Percentiles rank a stretch among this genome's conserved stretches.
Conservation (phyloP, 2,888 invertebrate species). For the Ectobius pallidus region DNA sequence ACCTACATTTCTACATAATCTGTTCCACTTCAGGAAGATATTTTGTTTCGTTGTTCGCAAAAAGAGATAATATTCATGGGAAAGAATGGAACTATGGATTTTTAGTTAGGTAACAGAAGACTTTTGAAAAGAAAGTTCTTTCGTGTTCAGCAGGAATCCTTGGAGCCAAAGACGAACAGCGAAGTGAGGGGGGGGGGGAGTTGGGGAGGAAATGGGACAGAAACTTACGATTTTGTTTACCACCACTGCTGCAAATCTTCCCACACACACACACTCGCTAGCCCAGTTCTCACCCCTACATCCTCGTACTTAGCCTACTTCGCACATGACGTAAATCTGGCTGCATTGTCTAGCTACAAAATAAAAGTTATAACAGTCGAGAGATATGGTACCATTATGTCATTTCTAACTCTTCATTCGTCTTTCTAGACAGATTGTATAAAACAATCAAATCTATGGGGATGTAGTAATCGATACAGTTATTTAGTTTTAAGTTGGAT, state of each 20-base stretch:
- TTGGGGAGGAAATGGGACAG: slow-evolving; percentile 24
- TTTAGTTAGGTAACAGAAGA: background rate
- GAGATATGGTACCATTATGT: background rate
- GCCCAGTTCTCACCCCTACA: slow-evolving; percentile 6
- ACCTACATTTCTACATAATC: too few species aligned
- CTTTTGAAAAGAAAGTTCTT: background rate
- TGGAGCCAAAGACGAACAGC: background rate
- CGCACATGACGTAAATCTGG: slow-evolving; percentile 19
- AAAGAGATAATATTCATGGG: background rate
- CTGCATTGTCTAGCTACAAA: slow-evolving; percentile 27
- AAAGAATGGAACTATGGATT: background rate
- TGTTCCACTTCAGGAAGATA: too few species aligned
- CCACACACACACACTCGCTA: slow-evolving; percentile 30
- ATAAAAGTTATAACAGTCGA: background rate
- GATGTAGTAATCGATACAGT: too few species aligned
- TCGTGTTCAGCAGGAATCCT: slow-evolving; percentile 11
- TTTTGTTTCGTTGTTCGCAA: too few species aligned
- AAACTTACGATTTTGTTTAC: slow-evolving; percentile 41
- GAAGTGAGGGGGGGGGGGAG: background rate
- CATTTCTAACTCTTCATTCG: background rate
- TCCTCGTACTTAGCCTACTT: slow-evolving; percentile 33
- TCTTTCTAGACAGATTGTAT: background rate
- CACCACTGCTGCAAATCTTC: slow-evolving; percentile 32
- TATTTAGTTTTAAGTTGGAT: too few species aligned
- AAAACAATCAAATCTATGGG: too few species aligned